A percentile compares a stretch with the other conserved stretches of the same genome.
phyloP scores from a whole-genome alignment of 2,888 invertebrate genomes.

The Rugalucina vietnamica region DNA sequence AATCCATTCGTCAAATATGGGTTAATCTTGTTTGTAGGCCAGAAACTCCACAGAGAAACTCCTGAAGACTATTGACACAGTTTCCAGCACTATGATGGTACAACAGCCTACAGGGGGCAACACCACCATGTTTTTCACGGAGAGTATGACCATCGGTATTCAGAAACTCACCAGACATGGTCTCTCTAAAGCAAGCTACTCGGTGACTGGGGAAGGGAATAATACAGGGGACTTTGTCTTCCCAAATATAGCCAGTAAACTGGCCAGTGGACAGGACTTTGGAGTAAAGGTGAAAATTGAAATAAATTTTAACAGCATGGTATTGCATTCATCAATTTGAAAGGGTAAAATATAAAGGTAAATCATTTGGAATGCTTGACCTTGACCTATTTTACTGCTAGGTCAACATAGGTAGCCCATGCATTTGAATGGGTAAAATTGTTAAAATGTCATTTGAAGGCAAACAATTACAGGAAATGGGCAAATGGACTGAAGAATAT shows the following conservation, averaged over 20 bases:
- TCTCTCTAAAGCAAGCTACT: background rate
- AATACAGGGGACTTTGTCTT: background rate
- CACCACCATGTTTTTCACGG: conserved; percentile 39
- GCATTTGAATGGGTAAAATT: too few relatives aligned
- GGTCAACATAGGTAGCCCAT: too few relatives aligned
- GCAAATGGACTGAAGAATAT: too few relatives aligned
- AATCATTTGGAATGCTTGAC: too few relatives aligned
- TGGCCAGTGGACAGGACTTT: background rate
- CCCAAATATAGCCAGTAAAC: background rate
- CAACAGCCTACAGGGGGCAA: conserved; percentile 28
- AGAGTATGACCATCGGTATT: conserved; percentile 36
- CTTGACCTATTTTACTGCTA: too few relatives aligned
- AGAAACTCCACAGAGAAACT: conserved; percentile 39
- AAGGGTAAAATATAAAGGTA: too few relatives aligned
- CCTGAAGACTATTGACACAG: conserved; percentile 36
- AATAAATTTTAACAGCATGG: too few relatives aligned
- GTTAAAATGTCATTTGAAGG: too few relatives aligned
- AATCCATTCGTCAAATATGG: too few relatives aligned
- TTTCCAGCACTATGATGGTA: conserved; percentile 31
- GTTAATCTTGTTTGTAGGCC: conserved; percentile 18
- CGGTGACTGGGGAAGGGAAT: background rate
- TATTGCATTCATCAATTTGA: too few relatives aligned
- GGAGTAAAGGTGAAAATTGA: background rate
- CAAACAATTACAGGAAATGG: too few relatives aligned
- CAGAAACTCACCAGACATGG: conserved; percentile 10